Conservation (phyloP, 2,113 vertebrate genomes). For the Leptosomus discolor region DNA sequence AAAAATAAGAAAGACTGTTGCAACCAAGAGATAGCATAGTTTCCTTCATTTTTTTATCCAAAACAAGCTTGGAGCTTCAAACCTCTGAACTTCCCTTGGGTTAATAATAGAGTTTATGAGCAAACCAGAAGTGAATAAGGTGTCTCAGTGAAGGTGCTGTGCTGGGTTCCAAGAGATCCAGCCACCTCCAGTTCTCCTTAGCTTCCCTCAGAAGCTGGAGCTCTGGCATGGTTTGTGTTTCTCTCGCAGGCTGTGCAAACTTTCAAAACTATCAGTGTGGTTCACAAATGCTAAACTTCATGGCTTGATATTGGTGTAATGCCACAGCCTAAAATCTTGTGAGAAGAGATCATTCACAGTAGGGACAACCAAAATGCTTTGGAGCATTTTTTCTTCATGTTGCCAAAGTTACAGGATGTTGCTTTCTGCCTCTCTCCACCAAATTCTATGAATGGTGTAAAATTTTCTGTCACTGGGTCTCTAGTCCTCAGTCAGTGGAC, state of each 20-base stretch:
- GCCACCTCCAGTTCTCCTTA: neutral
- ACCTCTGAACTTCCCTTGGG: accelerated
- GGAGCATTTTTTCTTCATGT: neutral
- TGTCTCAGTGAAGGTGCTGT: neutral
- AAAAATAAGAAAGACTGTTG: neutral
- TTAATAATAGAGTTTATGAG: neutral
- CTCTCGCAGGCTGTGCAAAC: accelerated
- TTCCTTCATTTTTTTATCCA: neutral
- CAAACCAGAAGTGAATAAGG: neutral
- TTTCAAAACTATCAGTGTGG: neutral
- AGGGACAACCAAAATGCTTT: neutral
- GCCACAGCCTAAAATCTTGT: neutral
- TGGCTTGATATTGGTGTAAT: neutral
- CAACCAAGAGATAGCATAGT: neutral
- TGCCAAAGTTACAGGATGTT: neutral
- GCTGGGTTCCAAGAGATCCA: neutral
- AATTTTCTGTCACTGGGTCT: neutral
- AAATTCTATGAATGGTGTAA: neutral
- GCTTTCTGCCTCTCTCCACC: neutral
- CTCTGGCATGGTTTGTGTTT: neutral
- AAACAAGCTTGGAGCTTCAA: neutral
- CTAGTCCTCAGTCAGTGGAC: neutral
- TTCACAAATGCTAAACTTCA: neutral
- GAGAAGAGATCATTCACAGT: neutral
- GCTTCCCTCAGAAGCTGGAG: neutral